These are phyloP conservation scores for Parapristionchus giblindavisi DNA, from an alignment of 2,888 invertebrate genomes.

Conservation along the genomic window DNA sequence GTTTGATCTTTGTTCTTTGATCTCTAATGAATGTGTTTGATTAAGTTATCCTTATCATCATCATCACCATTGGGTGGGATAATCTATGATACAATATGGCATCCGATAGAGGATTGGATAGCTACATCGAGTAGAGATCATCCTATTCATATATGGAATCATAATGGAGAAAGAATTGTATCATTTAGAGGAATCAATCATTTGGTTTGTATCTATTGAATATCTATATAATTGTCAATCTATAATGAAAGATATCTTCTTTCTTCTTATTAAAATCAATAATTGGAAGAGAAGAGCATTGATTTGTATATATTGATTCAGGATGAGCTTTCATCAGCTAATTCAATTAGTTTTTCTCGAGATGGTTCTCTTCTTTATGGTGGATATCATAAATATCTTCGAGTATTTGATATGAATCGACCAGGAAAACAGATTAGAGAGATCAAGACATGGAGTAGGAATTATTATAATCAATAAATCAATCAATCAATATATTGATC, in stretches of 20 bases:
- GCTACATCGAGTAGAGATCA: slow-evolving; percentile 37
- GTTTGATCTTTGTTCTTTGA: background rate
- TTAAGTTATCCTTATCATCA: background rate
- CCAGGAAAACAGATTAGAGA: slow-evolving; percentile 41
- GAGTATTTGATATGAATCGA: slow-evolving; percentile 41
- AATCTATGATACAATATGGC: slow-evolving; percentile 25
- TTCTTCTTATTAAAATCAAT: background rate
- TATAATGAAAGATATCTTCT: background rate
- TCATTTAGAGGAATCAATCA: slow-evolving; percentile 42
- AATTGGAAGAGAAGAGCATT: background rate
- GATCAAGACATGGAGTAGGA: slow-evolving; percentile 42
- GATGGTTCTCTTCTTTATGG: slow-evolving; percentile 37
- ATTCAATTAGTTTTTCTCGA: slow-evolving; percentile 31
- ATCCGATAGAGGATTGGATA: slow-evolving; percentile 33
- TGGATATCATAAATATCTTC: slow-evolving; percentile 35
- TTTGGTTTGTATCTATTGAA: slow-evolving; percentile 20
- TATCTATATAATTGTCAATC: background rate
- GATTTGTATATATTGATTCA: background rate
- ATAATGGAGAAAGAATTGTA: slow-evolving; percentile 35
- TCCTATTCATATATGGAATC: slow-evolving; percentile 42
- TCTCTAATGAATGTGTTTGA: background rate
- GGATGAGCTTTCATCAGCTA: slow-evolving; percentile 43
- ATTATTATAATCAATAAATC: background rate
- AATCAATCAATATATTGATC: background rate
- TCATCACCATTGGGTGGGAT: slow-evolving; percentile 16